Conservation (phyloP, 2,797 vertebrate species). For the Perodicticus potto region DNA sequence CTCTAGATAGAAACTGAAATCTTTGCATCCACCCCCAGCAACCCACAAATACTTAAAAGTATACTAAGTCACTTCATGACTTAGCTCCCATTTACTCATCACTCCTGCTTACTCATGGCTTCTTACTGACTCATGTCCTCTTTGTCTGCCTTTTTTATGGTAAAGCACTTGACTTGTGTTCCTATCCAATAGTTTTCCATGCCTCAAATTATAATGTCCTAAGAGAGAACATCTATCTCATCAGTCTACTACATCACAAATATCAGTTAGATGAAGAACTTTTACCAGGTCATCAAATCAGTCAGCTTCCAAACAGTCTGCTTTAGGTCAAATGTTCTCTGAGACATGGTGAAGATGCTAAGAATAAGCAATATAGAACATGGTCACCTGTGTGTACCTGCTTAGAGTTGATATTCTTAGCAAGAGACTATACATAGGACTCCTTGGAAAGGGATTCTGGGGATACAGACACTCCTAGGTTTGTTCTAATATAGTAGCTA, state of each 20-base stretch:
- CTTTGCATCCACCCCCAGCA: background rate
- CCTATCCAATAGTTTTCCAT: slow-evolving; percentile 28
- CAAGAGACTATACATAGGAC: background rate
- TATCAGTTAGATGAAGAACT: background rate
- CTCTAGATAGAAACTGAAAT: background rate
- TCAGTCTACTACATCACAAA: background rate
- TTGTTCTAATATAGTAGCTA: background rate
- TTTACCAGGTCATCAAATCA: background rate
- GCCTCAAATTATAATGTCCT: slow-evolving; percentile 1
- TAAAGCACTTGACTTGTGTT: slow-evolving; percentile 20
- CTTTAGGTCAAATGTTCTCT: background rate
- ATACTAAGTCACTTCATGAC: background rate
- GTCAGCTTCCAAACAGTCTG: background rate
- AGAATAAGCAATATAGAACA: background rate
- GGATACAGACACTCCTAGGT: background rate
- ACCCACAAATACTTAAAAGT: background rate
- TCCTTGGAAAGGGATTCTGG: background rate
- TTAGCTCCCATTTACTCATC: background rate
- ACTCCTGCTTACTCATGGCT: background rate
- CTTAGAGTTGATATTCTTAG: background rate
- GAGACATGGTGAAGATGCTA: background rate
- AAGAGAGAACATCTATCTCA: background rate
- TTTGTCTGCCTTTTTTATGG: background rate
- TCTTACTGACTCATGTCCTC: background rate
- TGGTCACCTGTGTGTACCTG: background rate